These are phyloP conservation scores for Labroides dimidiatus DNA, from an alignment of 2,797 vertebrate genomes.

Conservation along the genomic window DNA sequence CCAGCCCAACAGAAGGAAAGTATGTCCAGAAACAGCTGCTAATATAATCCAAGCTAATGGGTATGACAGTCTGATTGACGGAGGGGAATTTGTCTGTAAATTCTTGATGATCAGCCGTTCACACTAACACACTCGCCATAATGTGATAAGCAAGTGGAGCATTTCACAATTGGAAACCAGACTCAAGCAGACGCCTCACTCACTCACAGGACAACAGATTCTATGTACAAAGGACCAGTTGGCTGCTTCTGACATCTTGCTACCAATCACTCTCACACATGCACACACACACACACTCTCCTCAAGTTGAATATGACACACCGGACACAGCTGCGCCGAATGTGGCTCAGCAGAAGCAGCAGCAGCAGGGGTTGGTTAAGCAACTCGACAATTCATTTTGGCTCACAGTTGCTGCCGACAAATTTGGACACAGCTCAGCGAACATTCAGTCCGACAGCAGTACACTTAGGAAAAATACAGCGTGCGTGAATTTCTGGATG, in stretches of 20 bases:
- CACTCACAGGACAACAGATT: conserved; percentile 30
- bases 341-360: conserved; percentile 44
- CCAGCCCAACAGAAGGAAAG: neutral
- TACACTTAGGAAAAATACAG: conserved; percentile 38
- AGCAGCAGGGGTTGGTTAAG: conserved; percentile 52
- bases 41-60: conserved; percentile 22
- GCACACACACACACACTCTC: conserved; percentile 2
- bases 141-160: conserved; percentile 32
- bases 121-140: neutral
- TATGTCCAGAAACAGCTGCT: conserved; percentile 6
- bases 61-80: conserved; percentile 23
- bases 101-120: conserved; percentile 10
- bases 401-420: conserved; percentile 52
- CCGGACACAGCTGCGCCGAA: conserved; percentile 63
- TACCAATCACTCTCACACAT: conserved; percentile 33
- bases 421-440: conserved; percentile 52
- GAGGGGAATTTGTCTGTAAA: neutral
- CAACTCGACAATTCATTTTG: conserved; percentile 56
- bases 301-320: conserved; percentile 32
- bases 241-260: conserved; percentile 47
- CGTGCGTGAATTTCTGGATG: conserved; percentile 38
- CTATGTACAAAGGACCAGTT: conserved; percentile 50
- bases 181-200: conserved; percentile 20
- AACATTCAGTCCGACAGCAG: conserved; percentile 48
- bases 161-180: conserved; percentile 23